These are phyloP conservation scores for Psettodes erumei DNA, from an alignment of 2,113 vertebrate genomes.

Conservation along the genomic window DNA sequence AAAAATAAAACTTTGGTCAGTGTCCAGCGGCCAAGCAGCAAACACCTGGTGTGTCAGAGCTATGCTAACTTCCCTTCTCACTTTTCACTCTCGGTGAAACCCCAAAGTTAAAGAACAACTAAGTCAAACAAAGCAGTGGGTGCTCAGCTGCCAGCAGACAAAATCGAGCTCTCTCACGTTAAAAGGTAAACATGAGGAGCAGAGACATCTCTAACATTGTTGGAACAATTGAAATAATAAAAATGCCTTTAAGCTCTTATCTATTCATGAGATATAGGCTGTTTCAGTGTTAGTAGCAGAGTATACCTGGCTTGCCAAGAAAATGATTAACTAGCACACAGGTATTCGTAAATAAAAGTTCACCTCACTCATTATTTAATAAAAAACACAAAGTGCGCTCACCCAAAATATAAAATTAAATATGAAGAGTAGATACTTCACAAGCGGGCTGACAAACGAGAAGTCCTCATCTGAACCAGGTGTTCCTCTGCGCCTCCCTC, in stretches of 20 bases:
- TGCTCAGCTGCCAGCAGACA: not conserved
- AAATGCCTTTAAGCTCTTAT: not conserved
- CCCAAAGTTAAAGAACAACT: conserved; percentile 45
- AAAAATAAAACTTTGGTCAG: not conserved
- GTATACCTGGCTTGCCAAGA: not conserved
- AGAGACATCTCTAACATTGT: not conserved
- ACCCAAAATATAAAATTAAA: conserved; percentile 97
- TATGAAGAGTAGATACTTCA: conserved; percentile 92
- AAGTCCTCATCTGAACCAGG: conserved; percentile 80
- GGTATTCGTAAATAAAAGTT: not conserved
- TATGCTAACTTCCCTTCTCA: not conserved
- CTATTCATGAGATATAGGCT: not conserved
- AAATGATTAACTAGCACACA: conserved; percentile 18
- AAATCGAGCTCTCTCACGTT: not conserved
- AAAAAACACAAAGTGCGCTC: conserved; percentile 70
- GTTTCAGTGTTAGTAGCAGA: not conserved
- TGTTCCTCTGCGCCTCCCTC: conserved; percentile 66
- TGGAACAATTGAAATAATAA: not conserved
- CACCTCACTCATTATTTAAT: not conserved
- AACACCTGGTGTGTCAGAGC: conserved; percentile 20
- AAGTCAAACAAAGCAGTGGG: conserved; percentile 17
- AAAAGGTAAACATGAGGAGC: not conserved
- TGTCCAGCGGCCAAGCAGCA: not conserved
- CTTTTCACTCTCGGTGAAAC: conserved; percentile 11
- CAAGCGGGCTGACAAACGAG: conserved; percentile 87